Percentiles rank a stretch among this genome's conserved stretches.
These are phyloP conservation scores for Caenorhabditis drosophilae DNA, from an alignment of 2,888 invertebrate species.

Conservation along the genomic window DNA sequence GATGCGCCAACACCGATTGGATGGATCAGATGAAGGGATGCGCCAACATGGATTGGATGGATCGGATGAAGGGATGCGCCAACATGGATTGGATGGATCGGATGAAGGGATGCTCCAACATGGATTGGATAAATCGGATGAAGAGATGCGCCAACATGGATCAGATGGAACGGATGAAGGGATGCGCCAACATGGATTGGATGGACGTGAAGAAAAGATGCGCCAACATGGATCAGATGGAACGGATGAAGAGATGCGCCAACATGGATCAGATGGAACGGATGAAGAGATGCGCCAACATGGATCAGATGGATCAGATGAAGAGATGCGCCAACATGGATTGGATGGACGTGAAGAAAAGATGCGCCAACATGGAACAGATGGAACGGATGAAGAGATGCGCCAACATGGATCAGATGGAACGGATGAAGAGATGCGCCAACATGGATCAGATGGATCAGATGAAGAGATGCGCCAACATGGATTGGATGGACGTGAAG, in stretches of 20 bases:
- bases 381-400: conserved; percentile 1
- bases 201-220: neutral
- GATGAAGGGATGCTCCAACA: conserved; percentile 1
- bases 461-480: conserved; percentile 6
- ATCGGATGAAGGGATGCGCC: conserved; percentile 5
- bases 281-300: conserved; percentile 2
- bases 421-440: conserved; percentile 6
- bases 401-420: conserved; percentile 1
- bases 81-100: conserved; percentile 3
- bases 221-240: neutral
- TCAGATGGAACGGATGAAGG: conserved; percentile 4
- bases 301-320: neutral
- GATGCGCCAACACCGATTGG: conserved; percentile 4
- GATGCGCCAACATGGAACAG: conserved; percentile 2
- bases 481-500: too few species aligned
- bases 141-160: conserved; percentile 4
- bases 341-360: neutral
- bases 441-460: conserved; percentile 2
- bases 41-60: conserved; percentile 3
- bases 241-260: neutral
- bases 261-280: conserved; percentile 1
- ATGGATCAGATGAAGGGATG: conserved; percentile 6
- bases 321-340: conserved; percentile 2
- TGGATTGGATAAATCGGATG: conserved; percentile 5
- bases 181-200: conserved; percentile 7